A percentile compares a stretch with the other conserved stretches of the same genome.
Evolutionary conservation across 2,797 vertebrate genomes (phyloP).

Genomic region (Coregonus sp.): DNA sequence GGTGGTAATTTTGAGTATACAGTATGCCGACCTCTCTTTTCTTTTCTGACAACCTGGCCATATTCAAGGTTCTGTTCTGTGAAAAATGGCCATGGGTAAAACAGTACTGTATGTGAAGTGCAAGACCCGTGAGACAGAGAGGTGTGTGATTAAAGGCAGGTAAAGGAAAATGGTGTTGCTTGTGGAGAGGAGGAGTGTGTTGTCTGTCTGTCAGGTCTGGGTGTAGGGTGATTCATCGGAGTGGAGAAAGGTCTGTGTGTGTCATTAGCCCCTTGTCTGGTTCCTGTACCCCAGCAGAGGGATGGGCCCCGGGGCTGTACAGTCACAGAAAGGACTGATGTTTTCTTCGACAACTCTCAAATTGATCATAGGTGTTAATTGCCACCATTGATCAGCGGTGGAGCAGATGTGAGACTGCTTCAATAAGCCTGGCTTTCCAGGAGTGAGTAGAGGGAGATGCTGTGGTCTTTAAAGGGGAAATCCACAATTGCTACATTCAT

Average conservation of each 20-base stretch:
- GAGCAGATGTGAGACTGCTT: constrained; percentile 40
- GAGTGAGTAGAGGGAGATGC: constrained; percentile 17
- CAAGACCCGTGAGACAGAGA: neutral
- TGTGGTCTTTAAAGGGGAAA: neutral
- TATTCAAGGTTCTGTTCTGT: neutral
- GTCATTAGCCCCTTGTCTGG: constrained; percentile 64
- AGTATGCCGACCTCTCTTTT: neutral
- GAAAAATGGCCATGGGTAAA: no score
- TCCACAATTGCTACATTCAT: no score
- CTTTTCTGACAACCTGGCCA: neutral
- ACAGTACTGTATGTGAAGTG: neutral
- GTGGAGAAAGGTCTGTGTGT: constrained; percentile 48
- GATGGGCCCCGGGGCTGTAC: constrained; percentile 43
- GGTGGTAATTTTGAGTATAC: neutral
- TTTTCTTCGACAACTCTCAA: constrained; percentile 40
- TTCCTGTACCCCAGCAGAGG: constrained; percentile 51
- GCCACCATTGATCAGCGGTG: constrained; percentile 63
- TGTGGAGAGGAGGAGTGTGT: constrained; percentile 37
- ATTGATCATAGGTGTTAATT: constrained; percentile 67
- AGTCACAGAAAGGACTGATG: constrained; percentile 29
- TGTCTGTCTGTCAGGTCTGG: constrained; percentile 33
- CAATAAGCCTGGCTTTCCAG: constrained; percentile 3
- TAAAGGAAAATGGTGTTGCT: neutral
- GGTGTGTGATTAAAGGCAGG: neutral
- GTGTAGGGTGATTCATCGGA: constrained; percentile 56